These are phyloP conservation scores for Notocelia uddmanniana DNA, from an alignment of 2,888 invertebrate species.

Conservation along the genomic window DNA sequence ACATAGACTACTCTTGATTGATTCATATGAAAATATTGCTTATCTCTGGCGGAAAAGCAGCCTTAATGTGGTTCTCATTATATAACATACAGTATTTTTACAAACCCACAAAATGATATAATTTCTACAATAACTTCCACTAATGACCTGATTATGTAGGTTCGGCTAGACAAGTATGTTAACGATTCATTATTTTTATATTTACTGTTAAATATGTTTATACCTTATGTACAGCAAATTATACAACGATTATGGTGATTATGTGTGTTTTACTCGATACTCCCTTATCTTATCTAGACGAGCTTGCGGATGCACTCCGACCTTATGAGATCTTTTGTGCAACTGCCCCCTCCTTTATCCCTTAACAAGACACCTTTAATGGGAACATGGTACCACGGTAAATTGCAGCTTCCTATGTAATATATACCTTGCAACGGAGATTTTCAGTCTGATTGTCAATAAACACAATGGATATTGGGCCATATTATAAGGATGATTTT, in stretches of 20 bases:
- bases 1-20: too few relatives aligned
- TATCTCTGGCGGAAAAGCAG: background rate
- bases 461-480: too few relatives aligned
- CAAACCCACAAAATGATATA: constrained; percentile 25
- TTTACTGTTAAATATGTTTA: constrained; percentile 49
- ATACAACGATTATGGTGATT: constrained; percentile 62
- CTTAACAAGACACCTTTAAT: too few relatives aligned
- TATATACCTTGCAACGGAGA: too few relatives aligned
- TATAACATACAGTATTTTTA: constrained; percentile 13
- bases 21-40: background rate
- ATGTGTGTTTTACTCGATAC: constrained; percentile 3
- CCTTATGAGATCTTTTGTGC: too few relatives aligned
- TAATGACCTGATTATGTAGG: constrained; percentile 44
- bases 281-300: background rate
- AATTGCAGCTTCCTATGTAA: too few relatives aligned
- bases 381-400: too few relatives aligned
- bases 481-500: too few relatives aligned
- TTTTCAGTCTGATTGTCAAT: too few relatives aligned
- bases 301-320: too few relatives aligned
- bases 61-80: background rate
- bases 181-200: constrained; percentile 46
- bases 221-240: constrained; percentile 55
- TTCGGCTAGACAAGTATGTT: constrained; percentile 38
- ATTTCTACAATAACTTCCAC: constrained; percentile 39
- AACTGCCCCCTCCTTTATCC: too few relatives aligned